Conservation (phyloP, 30 jellyfish, hydroid and myxozoan genomes). For the Chrysaora quinquecirrha region DNA sequence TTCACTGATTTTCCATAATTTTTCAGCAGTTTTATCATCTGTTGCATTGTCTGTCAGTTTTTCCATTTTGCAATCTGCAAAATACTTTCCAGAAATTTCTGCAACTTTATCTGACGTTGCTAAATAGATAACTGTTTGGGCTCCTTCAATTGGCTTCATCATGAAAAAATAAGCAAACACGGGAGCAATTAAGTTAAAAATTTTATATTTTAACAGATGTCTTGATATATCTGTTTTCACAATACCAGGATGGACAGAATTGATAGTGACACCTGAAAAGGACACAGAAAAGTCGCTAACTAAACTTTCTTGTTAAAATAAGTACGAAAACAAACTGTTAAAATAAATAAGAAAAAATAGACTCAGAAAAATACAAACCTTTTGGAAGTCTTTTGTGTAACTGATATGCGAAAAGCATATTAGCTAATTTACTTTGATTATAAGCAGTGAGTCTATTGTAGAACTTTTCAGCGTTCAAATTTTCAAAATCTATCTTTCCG, state of each 20-base stretch:
- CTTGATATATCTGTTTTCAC: constrained; percentile 67
- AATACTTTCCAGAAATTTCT: constrained; percentile 40
- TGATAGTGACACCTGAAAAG: constrained; percentile 53
- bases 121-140: constrained; percentile 39
- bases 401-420: constrained; percentile 15
- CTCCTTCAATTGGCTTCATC: constrained; percentile 58
- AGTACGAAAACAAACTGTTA: too few relatives aligned
- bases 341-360: too few relatives aligned
- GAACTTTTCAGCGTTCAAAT: constrained; percentile 57
- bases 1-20: constrained; percentile 64
- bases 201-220: background rate
- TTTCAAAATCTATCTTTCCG: constrained; percentile 55
- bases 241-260: constrained; percentile 69
- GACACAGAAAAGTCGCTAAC: too few relatives aligned
- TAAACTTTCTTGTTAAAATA: too few relatives aligned
- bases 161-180: constrained; percentile 25
- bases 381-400: background rate
- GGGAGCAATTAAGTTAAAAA: background rate
- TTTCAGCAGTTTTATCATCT: constrained; percentile 35
- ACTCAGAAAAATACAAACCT: too few relatives aligned
- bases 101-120: constrained; percentile 39
- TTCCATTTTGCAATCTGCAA: constrained; percentile 60
- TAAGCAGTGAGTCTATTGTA: constrained; percentile 72
- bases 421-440: constrained; percentile 62
- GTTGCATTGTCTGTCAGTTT: constrained; percentile 34